Evolutionary conservation across 2,797 vertebrate genomes (phyloP).

Genomic region (Rhinoraja longicauda): DNA sequence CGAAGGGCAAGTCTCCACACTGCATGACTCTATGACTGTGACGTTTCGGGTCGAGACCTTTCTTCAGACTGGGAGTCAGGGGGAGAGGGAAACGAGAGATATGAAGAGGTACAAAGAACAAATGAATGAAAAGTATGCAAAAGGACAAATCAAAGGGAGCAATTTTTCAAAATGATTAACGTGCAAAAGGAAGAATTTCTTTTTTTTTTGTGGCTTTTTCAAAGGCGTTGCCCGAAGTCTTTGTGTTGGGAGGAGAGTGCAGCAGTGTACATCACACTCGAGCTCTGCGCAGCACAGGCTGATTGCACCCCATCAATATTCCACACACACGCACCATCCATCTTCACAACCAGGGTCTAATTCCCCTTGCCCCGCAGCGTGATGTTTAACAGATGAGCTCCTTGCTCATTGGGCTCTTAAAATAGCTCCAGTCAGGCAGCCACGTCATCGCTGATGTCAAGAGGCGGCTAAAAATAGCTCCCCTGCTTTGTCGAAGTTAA

Average conservation of each 20-base stretch:
- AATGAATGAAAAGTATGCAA: too few relatives aligned
- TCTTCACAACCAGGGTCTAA: not conserved
- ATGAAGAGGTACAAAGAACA: too few relatives aligned
- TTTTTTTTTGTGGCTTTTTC: not conserved
- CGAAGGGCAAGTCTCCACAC: too few relatives aligned
- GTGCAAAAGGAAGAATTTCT: not conserved
- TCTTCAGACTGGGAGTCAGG: too few relatives aligned
- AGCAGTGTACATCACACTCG: not conserved
- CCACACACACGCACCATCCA: not conserved
- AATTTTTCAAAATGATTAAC: too few relatives aligned
- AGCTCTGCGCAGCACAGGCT: not conserved
- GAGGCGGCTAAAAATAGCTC: slow-evolving; percentile 43
- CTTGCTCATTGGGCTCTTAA: slow-evolving; percentile 40
- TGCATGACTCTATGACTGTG: too few relatives aligned
- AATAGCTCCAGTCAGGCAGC: slow-evolving; percentile 36
- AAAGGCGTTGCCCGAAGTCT: too few relatives aligned
- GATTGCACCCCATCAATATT: slow-evolving; percentile 23
- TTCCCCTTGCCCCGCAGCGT: not conserved
- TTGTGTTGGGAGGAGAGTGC: not conserved
- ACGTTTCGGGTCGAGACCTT: too few relatives aligned
- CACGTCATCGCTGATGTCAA: slow-evolving; percentile 43
- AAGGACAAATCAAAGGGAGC: too few relatives aligned
- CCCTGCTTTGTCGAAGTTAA: slow-evolving; percentile 41
- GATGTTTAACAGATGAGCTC: slow-evolving; percentile 32
- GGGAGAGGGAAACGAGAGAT: too few relatives aligned